Conservation (phyloP, 2,888 invertebrate species). For the Fragum whitleyi region DNA sequence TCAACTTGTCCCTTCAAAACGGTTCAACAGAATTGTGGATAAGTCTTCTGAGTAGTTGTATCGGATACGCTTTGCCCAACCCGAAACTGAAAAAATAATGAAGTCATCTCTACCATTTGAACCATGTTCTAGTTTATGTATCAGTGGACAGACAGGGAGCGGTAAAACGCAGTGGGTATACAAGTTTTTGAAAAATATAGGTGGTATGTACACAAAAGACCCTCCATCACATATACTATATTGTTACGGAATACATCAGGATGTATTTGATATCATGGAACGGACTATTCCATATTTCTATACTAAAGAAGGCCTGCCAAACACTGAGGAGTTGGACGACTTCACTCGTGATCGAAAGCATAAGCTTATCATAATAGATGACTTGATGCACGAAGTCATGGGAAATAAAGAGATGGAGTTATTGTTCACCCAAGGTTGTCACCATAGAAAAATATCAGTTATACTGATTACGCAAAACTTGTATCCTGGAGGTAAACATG, state of each 20-base stretch:
- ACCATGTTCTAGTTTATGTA: too few species aligned
- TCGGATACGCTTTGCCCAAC: conserved; percentile 41
- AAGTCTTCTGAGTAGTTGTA: too few species aligned
- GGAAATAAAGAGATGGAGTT: too few species aligned
- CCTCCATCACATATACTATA: conserved; percentile 38
- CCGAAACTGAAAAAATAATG: conserved; percentile 51
- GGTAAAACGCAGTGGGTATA: too few species aligned
- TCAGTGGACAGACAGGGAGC: conserved; percentile 44
- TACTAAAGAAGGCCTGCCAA: conserved; percentile 28
- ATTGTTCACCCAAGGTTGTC: conserved; percentile 15
- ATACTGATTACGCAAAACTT: conserved; percentile 25
- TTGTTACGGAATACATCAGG: conserved; percentile 42
- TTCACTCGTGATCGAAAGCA: conserved; percentile 29
- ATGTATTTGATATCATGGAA: conserved; percentile 38
- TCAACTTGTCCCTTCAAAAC: conserved; percentile 49
- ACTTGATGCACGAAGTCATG: conserved; percentile 45
- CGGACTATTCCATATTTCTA: conserved; percentile 22
- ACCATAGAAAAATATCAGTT: conserved; percentile 19
- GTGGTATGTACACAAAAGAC: conserved; percentile 30
- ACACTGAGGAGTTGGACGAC: conserved; percentile 29
- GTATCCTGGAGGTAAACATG: too few species aligned
- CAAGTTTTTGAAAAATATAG: conserved; percentile 33
- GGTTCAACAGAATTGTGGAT: too few species aligned
- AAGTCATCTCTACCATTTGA: conserved; percentile 38
- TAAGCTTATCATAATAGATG: conserved; percentile 42